Evolutionary conservation across 2,113 vertebrate genomes (phyloP).

Genomic region (Arizona elegans): DNA sequence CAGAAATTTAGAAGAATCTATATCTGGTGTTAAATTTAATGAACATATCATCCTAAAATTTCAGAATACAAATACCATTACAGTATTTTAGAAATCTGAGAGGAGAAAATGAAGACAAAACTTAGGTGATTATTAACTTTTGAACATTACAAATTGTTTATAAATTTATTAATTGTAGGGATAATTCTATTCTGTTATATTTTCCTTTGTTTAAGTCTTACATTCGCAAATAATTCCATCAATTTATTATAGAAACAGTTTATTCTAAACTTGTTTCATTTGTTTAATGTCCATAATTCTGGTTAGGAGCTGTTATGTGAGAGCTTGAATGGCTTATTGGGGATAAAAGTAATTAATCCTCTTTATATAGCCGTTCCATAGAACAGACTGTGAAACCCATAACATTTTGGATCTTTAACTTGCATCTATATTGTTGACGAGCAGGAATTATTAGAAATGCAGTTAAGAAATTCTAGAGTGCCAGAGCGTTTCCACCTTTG

Average conservation of each 20-base stretch:
- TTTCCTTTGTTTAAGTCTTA: slow-evolving; percentile 36
- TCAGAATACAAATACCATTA: slow-evolving; percentile 22
- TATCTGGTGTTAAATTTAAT: slow-evolving; percentile 28
- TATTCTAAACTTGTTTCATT: slow-evolving; percentile 17
- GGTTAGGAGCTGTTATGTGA: not conserved
- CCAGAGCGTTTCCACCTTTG: not conserved
- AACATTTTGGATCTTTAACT: not conserved
- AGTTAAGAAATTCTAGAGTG: not conserved
- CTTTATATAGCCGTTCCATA: not conserved
- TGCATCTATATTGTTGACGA: not conserved
- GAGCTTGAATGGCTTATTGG: not conserved
- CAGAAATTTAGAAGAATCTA: slow-evolving; percentile 25
- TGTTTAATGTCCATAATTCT: not conserved
- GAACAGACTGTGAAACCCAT: not conserved
- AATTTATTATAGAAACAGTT: slow-evolving; percentile 27
- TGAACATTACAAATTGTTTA: slow-evolving; percentile 21
- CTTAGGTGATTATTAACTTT: slow-evolving; percentile 28
- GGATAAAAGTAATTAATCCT: not conserved
- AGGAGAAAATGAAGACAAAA: slow-evolving; percentile 6
- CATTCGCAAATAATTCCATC: slow-evolving; percentile 11
- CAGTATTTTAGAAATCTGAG: slow-evolving; percentile 20
- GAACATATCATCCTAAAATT: slow-evolving; percentile 22
- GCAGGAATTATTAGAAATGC: not conserved
- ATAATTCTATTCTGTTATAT: slow-evolving; percentile 25
- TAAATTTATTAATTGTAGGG: slow-evolving; percentile 29